Evolutionary conservation across 1,140 invertebrate genomes (phyloP).

Genomic region (Drosophila asahinai): DNA sequence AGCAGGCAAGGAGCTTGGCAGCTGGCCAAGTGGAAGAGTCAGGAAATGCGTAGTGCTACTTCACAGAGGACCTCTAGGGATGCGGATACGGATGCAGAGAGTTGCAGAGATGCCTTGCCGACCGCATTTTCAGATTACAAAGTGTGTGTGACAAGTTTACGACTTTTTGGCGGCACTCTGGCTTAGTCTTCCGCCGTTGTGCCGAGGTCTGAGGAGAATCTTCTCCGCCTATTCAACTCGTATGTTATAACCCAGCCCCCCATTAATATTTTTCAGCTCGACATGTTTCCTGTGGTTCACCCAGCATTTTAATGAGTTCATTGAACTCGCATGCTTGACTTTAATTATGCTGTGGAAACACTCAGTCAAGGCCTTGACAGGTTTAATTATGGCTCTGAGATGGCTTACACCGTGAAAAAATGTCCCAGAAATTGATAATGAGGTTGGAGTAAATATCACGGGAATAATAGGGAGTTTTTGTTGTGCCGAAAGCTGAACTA

Average conservation of each 20-base stretch:
- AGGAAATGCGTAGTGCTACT: slow-evolving; percentile 12
- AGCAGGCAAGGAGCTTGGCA: slow-evolving; percentile 55
- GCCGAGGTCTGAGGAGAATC: not conserved
- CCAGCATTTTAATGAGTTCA: slow-evolving; percentile 67
- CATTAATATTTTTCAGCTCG: slow-evolving; percentile 58
- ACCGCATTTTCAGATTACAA: slow-evolving; percentile 67
- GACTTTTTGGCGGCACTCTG: slow-evolving; percentile 75
- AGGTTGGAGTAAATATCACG: not conserved
- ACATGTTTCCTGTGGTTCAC: slow-evolving; percentile 46
- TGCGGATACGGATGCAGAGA: slow-evolving; percentile 7
- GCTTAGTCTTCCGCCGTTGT: slow-evolving; percentile 21
- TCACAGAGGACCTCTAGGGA: slow-evolving; percentile 1
- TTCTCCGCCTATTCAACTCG: not conserved
- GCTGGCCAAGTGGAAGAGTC: slow-evolving; percentile 44
- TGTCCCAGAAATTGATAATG: not conserved
- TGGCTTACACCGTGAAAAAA: not conserved
- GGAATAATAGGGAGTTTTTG: not conserved
- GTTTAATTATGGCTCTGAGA: slow-evolving; percentile 14
- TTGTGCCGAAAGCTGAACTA: not conserved
- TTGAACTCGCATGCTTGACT: slow-evolving; percentile 65
- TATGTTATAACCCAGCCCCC: slow-evolving; percentile 53
- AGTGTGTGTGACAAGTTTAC: slow-evolving; percentile 80
- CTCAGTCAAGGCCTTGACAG: slow-evolving; percentile 12
- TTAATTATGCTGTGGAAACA: slow-evolving; percentile 40
- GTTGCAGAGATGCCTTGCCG: slow-evolving; percentile 7